A percentile compares a stretch with the other conserved stretches of the same genome.
Evolutionary conservation across 2,113 vertebrate genomes (phyloP).

Genomic region (Dunckerocampus dactyliophorus): DNA sequence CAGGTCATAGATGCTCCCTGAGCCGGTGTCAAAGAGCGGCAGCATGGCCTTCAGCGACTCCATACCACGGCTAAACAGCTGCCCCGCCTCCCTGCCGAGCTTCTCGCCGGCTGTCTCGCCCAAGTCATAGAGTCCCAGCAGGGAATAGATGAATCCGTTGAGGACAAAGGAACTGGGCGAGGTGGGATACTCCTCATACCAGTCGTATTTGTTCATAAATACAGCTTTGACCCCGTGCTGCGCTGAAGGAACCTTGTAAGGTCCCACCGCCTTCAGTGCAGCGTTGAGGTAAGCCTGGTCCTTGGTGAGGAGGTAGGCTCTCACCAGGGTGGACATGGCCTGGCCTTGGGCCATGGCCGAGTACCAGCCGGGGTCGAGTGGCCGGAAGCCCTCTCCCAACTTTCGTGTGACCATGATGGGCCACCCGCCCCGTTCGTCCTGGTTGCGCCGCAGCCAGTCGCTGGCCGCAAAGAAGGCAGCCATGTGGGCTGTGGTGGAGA

Average conservation of each 20-base stretch:
- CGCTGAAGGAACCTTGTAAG: conserved; percentile 85
- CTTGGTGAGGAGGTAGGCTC: conserved; percentile 89
- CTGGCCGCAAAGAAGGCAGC: conserved; percentile 93
- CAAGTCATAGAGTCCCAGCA: conserved; percentile 91
- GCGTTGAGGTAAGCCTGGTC: conserved; percentile 83
- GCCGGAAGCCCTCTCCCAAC: conserved; percentile 88
- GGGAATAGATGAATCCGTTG: conserved; percentile 96
- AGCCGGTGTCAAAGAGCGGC: conserved; percentile 92
- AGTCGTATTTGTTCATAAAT: conserved; percentile 92
- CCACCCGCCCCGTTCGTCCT: conserved; percentile 93
- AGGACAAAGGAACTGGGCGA: conserved; percentile 93
- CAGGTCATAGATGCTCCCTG: conserved; percentile 94
- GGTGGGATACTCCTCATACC: conserved; percentile 98
- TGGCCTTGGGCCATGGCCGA: conserved; percentile 98
- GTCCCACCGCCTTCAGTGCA: conserved; percentile 85
- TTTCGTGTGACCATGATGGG: conserved; percentile 97
- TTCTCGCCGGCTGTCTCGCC: conserved; percentile 88
- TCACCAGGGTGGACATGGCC: conserved; percentile 92
- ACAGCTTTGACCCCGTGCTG: conserved; percentile 90
- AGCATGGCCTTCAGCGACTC: conserved; percentile 95
- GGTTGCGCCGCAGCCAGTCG: conserved; percentile 90
- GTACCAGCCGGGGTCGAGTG: conserved; percentile 97
- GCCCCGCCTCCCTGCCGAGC: conserved; percentile 79
- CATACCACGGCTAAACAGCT: conserved; percentile 87
- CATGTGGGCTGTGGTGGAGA: conserved; percentile 91